phyloP scores from a whole-genome alignment of 2,113 vertebrate species.

The Hirundichthys speculiger region DNA sequence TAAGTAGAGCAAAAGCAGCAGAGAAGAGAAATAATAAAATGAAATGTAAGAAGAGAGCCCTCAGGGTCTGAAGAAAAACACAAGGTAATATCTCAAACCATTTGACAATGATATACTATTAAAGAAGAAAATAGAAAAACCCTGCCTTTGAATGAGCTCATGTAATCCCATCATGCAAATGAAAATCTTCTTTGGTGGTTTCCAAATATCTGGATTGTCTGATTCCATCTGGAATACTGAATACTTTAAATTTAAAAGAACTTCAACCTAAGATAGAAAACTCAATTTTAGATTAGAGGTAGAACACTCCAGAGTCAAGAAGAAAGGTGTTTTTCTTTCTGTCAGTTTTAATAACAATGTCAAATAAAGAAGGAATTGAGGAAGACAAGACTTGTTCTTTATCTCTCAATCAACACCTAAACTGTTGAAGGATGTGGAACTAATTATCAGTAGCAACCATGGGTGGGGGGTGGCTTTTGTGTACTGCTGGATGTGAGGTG shows the following conservation, averaged over 20 bases:
- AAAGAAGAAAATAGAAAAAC: conserved; percentile 47
- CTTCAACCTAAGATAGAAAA: conserved; percentile 20
- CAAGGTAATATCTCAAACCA: conserved; percentile 43
- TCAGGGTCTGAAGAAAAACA: conserved; percentile 30
- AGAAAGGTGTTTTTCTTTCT: not conserved
- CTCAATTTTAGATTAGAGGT: conserved; percentile 34
- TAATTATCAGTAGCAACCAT: conserved; percentile 39
- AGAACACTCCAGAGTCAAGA: conserved; percentile 6
- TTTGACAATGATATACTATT: conserved; percentile 61
- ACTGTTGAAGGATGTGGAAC: conserved; percentile 44
- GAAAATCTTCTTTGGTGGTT: conserved; percentile 34
- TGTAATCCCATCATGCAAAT: conserved; percentile 62
- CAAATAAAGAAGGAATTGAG: conserved; percentile 7
- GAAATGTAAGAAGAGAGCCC: conserved; percentile 27
- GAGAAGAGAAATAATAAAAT: conserved; percentile 53
- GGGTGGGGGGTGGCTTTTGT: not conserved
- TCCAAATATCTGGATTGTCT: conserved; percentile 11
- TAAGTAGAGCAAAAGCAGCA: conserved; percentile 21
- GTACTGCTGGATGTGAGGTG: not conserved
- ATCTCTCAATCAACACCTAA: conserved; percentile 52
- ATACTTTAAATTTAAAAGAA: conserved; percentile 27
- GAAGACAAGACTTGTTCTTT: conserved; percentile 17
- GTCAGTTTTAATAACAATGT: not conserved
- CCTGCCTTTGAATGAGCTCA: conserved; percentile 42
- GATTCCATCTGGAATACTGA: conserved; percentile 48